Evolutionary conservation across 2,113 vertebrate genomes (phyloP).

Genomic region (Chamaetylas fuelleborni): DNA sequence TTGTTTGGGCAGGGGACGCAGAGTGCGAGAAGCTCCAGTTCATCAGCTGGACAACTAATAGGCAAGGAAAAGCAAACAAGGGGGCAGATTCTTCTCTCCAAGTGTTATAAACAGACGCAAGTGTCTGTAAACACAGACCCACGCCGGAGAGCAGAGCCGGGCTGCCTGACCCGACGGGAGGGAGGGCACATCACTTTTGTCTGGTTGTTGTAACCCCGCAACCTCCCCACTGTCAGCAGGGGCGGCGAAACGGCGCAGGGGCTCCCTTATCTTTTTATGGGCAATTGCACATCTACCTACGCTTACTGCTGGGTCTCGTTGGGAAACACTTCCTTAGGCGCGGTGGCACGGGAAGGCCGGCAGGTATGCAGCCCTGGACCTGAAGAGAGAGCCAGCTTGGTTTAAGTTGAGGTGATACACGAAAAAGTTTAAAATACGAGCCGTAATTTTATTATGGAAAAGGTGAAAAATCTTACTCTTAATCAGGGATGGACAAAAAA

Average conservation of each 20-base stretch:
- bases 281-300: constrained; percentile 25
- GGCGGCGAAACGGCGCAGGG: constrained; percentile 11
- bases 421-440: neutral
- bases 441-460: neutral
- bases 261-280: constrained; percentile 48
- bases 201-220: constrained; percentile 79
- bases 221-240: constrained; percentile 66
- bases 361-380: neutral
- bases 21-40: neutral
- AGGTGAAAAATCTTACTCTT: neutral
- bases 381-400: constrained; percentile 8
- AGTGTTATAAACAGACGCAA: constrained; percentile 75
- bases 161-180: constrained; percentile 70
- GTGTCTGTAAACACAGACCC: constrained; percentile 72
- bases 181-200: constrained; percentile 77
- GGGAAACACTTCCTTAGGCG: neutral
- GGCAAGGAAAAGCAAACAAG: constrained; percentile 21
- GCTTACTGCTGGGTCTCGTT: neutral
- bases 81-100: neutral
- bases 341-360: neutral
- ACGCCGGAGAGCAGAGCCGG: constrained; percentile 16
- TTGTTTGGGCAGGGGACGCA: rapidly evolving
- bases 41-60: neutral
- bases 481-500: neutral
- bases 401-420: neutral